Conservation (phyloP, 1,140 invertebrate species). For the Nephila pilipes region DNA sequence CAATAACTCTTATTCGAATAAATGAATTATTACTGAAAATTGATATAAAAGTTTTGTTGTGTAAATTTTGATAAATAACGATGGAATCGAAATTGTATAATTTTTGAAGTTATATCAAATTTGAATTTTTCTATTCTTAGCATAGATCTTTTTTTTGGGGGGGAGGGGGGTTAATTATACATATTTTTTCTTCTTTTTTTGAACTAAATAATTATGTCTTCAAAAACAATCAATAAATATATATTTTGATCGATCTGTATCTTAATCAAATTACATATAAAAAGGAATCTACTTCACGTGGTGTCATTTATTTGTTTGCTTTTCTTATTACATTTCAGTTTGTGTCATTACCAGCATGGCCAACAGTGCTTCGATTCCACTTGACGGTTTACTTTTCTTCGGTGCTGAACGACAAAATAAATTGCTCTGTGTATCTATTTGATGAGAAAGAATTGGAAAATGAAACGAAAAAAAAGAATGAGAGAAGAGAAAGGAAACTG, state of each 20-base stretch:
- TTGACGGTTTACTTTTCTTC: conserved; percentile 9
- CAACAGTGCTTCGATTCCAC: not conserved
- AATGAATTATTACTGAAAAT: too few relatives aligned
- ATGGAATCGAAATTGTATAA: too few relatives aligned
- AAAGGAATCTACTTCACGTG: not conserved
- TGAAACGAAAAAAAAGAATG: not conserved
- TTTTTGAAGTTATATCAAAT: too few relatives aligned
- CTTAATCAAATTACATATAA: not conserved
- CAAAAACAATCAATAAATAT: too few relatives aligned
- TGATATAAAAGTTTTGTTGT: too few relatives aligned
- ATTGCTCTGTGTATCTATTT: conserved; percentile 14
- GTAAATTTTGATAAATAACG: too few relatives aligned
- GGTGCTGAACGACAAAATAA: not conserved
- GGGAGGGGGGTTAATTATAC: too few relatives aligned
- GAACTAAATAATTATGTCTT: too few relatives aligned
- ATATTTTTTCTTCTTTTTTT: too few relatives aligned
- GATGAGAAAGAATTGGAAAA: conserved; percentile 35
- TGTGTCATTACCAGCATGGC: conserved; percentile 1
- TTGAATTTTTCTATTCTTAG: too few relatives aligned
- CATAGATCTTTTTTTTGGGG: too few relatives aligned
- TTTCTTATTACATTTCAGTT: not conserved
- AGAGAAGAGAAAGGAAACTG: not conserved
- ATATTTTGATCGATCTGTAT: not conserved
- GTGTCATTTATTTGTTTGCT: not conserved
- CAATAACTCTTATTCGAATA: too few relatives aligned